A percentile compares a stretch with the other conserved stretches of the same genome.
Conservation (phyloP, 2,888 invertebrate genomes). For the Branchellion lobata region DNA sequence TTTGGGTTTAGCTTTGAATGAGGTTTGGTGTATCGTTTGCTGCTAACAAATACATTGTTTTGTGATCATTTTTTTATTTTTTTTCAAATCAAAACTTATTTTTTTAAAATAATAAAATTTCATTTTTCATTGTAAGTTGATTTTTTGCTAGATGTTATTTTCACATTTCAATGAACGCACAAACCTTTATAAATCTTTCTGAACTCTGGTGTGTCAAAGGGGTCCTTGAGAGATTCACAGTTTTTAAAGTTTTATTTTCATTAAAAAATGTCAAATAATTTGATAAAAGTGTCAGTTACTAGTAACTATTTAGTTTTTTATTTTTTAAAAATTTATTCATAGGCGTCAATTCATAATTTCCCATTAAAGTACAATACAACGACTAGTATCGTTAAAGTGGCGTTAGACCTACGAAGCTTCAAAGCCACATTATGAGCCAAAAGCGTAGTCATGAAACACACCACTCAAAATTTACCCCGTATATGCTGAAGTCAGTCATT, state of each 20-base stretch:
- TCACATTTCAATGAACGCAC: neutral
- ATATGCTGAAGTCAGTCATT: neutral
- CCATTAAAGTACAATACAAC: neutral
- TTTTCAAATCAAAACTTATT: neutral
- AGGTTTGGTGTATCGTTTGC: neutral
- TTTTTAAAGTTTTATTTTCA: neutral
- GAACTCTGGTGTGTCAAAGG: constrained; percentile 70
- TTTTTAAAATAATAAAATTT: too few relatives aligned
- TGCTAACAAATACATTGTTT: too few relatives aligned
- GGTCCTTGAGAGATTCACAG: constrained; percentile 57
- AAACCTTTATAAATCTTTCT: constrained; percentile 63
- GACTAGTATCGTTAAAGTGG: too few relatives aligned
- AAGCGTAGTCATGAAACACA: neutral
- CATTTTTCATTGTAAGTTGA: neutral
- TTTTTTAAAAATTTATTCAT: too few relatives aligned
- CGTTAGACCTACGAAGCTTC: too few relatives aligned
- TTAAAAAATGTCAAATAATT: neutral
- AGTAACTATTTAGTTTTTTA: too few relatives aligned
- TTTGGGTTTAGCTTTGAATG: too few relatives aligned
- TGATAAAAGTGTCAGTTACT: too few relatives aligned
- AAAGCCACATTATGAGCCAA: too few relatives aligned
- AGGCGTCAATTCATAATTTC: too few relatives aligned
- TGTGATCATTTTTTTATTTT: neutral
- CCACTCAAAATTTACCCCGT: neutral
- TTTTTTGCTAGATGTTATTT: neutral